Conservation (phyloP, 2,888 invertebrate genomes). For the Oscheius sp. region DNA sequence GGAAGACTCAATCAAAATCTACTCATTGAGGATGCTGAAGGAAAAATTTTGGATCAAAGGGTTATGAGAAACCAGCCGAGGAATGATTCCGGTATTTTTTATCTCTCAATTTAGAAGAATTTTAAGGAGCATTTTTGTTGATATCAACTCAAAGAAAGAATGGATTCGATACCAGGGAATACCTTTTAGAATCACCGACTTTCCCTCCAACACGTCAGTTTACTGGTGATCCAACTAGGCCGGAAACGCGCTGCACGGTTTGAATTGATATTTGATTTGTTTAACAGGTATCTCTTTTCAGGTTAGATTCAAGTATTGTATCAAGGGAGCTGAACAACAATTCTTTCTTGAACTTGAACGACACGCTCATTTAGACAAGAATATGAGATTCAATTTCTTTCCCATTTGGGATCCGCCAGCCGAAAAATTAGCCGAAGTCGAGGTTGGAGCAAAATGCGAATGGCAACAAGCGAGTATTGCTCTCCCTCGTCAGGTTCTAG, state of each 20-base stretch:
- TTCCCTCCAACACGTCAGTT: slow-evolving; percentile 21
- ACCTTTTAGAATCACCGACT: not conserved
- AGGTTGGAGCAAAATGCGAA: slow-evolving; percentile 14
- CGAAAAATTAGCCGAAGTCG: not conserved
- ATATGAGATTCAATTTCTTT: not conserved
- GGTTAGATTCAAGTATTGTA: slow-evolving; percentile 15
- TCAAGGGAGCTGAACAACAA: not conserved
- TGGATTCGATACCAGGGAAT: not conserved
- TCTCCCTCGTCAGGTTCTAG: slow-evolving; percentile 13
- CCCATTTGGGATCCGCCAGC: not conserved
- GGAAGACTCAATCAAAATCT: not conserved
- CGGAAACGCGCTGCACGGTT: slow-evolving; percentile 16
- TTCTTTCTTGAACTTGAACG: not conserved
- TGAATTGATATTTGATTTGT: not conserved
- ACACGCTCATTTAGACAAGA: not conserved
- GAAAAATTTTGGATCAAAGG: not conserved
- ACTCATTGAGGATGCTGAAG: not conserved
- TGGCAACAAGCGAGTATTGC: slow-evolving; percentile 4
- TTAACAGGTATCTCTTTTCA: not conserved
- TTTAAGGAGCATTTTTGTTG: not conserved
- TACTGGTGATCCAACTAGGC: not conserved
- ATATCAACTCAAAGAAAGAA: not conserved
- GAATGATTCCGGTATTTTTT: not conserved
- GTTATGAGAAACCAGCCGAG: slow-evolving; percentile 7
- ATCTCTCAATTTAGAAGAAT: not conserved